phyloP scores from a whole-genome alignment of 2,113 vertebrate species.

The Trichechus manatus region DNA sequence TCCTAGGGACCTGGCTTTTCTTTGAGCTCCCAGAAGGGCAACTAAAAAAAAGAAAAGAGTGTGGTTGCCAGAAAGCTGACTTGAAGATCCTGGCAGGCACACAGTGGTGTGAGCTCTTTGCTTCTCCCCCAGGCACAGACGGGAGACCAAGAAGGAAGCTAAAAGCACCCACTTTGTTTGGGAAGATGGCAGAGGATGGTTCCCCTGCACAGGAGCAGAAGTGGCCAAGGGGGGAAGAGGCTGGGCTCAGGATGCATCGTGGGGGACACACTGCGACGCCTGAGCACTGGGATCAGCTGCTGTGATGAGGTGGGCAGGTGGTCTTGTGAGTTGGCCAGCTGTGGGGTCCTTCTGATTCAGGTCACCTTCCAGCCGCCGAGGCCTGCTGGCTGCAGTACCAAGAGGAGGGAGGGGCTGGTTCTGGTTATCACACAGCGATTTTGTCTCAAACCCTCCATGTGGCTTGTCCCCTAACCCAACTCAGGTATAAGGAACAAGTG shows the following conservation, averaged over 20 bases:
- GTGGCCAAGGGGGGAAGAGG: neutral
- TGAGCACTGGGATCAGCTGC: neutral
- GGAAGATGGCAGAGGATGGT: neutral
- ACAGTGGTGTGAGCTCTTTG: neutral
- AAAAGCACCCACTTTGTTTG: neutral
- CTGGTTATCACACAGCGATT: neutral
- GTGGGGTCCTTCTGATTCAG: neutral
- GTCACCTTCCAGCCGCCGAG: fast-evolving
- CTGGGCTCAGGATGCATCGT: neutral
- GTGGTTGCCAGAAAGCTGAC: neutral
- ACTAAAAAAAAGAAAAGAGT: neutral
- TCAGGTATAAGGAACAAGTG: too few species aligned
- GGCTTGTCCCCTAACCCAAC: too few species aligned
- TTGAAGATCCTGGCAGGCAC: neutral
- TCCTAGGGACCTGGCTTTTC: conserved; percentile 2
- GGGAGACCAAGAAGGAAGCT: too few species aligned
- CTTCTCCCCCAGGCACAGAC: neutral
- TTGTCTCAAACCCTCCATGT: fast-evolving
- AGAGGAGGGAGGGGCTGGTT: neutral
- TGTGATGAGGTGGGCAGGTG: fast-evolving
- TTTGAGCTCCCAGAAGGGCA: conserved; percentile 42
- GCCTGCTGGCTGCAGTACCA: neutral
- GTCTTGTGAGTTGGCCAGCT: neutral
- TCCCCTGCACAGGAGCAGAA: neutral
- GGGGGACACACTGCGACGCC: neutral